Conservation (phyloP, 2,113 vertebrate genomes). For the Lipophrys pholis region DNA sequence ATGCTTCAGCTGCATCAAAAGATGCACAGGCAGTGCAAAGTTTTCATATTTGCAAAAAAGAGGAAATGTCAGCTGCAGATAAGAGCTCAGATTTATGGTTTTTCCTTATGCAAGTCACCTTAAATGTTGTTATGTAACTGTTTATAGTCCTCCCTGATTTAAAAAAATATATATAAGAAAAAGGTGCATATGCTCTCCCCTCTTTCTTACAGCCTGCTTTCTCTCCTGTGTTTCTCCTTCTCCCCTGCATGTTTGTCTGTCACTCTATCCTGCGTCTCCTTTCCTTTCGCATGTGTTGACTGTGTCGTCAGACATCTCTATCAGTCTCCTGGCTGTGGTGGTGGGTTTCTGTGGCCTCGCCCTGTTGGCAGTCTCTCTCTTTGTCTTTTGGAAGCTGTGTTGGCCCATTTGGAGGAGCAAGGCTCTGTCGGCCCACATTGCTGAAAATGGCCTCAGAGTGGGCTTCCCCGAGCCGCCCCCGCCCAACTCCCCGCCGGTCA, state of each 20-base stretch:
- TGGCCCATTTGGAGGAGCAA: conserved; percentile 98
- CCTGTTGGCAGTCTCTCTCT: conserved; percentile 95
- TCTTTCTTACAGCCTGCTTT: conserved; percentile 79
- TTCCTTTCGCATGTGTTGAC: conserved; percentile 34
- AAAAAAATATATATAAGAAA: conserved; percentile 1
- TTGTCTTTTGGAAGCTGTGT: conserved; percentile 99
- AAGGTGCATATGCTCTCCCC: conserved; percentile 64
- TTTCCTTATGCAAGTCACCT: conserved; percentile 10
- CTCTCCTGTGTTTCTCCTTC: conserved; percentile 73
- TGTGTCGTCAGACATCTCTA: conserved; percentile 91
- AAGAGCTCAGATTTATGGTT: conserved; percentile 6
- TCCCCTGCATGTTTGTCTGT: conserved; percentile 80
- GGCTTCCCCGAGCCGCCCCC: conserved; percentile 80
- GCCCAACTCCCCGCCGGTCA: conserved; percentile 57
- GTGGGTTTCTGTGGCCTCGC: conserved; percentile 98
- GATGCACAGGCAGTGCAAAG: not conserved
- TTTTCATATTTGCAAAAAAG: not conserved
- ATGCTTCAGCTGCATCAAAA: not conserved
- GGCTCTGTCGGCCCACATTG: conserved; percentile 79
- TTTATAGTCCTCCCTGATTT: conserved; percentile 49
- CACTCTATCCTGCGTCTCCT: conserved; percentile 49
- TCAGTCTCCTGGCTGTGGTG: conserved; percentile 95
- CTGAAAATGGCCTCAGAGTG: conserved; percentile 82
- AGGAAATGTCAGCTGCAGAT: conserved; percentile 6
- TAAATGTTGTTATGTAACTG: conserved; percentile 38